Evolutionary conservation across 2,888 invertebrate species (phyloP).

Genomic region (Crepidodera aurea): DNA sequence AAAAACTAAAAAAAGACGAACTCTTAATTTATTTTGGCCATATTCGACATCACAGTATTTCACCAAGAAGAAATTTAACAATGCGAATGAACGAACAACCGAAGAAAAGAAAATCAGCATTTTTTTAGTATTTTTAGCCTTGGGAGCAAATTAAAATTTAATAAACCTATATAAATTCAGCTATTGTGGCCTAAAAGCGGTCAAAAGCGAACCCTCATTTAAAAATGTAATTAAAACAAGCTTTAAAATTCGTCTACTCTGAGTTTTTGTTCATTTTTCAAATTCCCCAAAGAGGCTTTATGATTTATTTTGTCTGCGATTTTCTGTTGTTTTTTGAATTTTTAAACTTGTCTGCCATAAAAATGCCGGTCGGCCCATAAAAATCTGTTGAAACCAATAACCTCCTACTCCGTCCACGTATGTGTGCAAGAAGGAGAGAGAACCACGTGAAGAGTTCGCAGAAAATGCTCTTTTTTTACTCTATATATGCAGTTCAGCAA

Average conservation of each 20-base stretch:
- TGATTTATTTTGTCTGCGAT: constrained; percentile 63
- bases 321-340: constrained; percentile 62
- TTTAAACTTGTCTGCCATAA: constrained; percentile 61
- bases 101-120: constrained; percentile 42
- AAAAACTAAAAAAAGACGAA: constrained; percentile 16
- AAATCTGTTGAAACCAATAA: constrained; percentile 49
- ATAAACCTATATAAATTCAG: constrained; percentile 63
- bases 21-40: constrained; percentile 38
- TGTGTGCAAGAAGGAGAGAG: constrained; percentile 42
- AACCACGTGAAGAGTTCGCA: constrained; percentile 36
- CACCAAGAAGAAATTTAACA: constrained; percentile 45
- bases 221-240: constrained; percentile 59
- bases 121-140: constrained; percentile 46
- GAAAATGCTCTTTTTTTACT: constrained; percentile 39
- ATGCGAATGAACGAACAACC: constrained; percentile 36
- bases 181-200: constrained; percentile 53
- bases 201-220: too few species aligned
- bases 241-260: constrained; percentile 47
- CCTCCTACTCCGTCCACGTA: constrained; percentile 27
- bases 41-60: constrained; percentile 41
- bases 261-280: constrained; percentile 57
- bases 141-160: constrained; percentile 59
- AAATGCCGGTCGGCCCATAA: constrained; percentile 60
- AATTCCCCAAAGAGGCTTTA: constrained; percentile 57
- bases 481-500: constrained; percentile 38